phyloP scores from a whole-genome alignment of 2,888 invertebrate genomes.

The Thyatira batis region DNA sequence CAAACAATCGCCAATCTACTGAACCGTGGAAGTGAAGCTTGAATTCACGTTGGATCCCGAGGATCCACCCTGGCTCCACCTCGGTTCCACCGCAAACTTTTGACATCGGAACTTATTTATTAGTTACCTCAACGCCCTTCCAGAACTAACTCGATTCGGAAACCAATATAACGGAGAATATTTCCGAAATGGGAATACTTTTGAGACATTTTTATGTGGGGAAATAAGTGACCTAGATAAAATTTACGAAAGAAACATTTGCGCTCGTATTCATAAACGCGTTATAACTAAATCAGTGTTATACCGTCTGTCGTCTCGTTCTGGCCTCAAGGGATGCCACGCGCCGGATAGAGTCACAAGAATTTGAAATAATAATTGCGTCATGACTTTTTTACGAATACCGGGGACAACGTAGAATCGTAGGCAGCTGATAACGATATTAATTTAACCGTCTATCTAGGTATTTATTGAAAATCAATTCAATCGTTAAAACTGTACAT shows the following conservation, averaged over 20 bases:
- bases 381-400: too few relatives aligned
- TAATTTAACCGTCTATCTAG: too few relatives aligned
- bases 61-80: conserved; percentile 14
- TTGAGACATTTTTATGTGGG: conserved; percentile 1
- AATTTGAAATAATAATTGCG: too few relatives aligned
- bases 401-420: too few relatives aligned
- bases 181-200: conserved; percentile 2
- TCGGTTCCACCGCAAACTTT: conserved; percentile 24
- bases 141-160: conserved; percentile 10
- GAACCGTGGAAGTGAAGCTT: neutral
- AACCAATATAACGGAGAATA: conserved; percentile 2
- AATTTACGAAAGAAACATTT: neutral
- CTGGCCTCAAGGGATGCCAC: too few relatives aligned
- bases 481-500: too few relatives aligned
- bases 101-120: conserved; percentile 36
- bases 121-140: conserved; percentile 32
- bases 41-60: neutral
- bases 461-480: too few relatives aligned
- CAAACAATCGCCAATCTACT: conserved; percentile 3
- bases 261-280: too few relatives aligned
- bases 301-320: too few relatives aligned
- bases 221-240: neutral
- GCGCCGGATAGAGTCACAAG: too few relatives aligned
- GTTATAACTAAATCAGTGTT: too few relatives aligned
- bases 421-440: too few relatives aligned